phyloP scores from a whole-genome alignment of 2,888 invertebrate genomes.

The Drosophila mettleri region DNA sequence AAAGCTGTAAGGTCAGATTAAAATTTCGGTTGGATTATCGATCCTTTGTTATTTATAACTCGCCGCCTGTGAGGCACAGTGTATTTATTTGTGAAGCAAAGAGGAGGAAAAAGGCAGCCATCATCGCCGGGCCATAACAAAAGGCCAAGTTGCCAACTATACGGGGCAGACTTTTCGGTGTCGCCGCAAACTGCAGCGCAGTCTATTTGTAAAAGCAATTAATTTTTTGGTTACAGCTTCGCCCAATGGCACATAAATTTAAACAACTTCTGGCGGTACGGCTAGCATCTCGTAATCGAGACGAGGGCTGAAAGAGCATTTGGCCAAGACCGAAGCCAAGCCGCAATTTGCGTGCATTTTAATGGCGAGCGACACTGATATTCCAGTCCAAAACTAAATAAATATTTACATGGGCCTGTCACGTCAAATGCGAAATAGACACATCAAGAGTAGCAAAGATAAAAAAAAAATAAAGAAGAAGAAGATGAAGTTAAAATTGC shows the following conservation, averaged over 20 bases:
- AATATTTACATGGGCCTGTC: conserved; percentile 78
- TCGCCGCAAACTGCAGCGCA: conserved; percentile 57
- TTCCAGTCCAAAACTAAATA: conserved; percentile 69
- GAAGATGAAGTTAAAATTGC: conserved; percentile 38
- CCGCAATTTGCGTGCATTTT: conserved; percentile 71
- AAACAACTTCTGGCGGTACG: conserved; percentile 50
- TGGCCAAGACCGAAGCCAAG: conserved; percentile 47
- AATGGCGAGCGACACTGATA: conserved; percentile 55
- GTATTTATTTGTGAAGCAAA: conserved; percentile 37
- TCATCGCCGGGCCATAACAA: conserved; percentile 52
- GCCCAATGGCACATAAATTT: conserved; percentile 76
- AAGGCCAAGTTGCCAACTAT: conserved; percentile 62
- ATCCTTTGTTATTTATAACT: background rate
- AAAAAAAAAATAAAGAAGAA: background rate
- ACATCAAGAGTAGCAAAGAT: conserved; percentile 22
- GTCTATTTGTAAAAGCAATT: conserved; percentile 82
- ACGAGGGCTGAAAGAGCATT: conserved; percentile 30
- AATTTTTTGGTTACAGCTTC: conserved; percentile 54
- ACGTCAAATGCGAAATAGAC: conserved; percentile 64
- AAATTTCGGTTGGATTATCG: background rate
- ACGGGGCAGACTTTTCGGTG: conserved; percentile 59
- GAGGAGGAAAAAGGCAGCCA: conserved; percentile 24
- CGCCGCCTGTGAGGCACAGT: conserved; percentile 20
- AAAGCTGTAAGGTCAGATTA: background rate
- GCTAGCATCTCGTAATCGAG: conserved; percentile 61